Conservation (phyloP, 2,113 vertebrate species). For the Cyrtonyx montezumae region DNA sequence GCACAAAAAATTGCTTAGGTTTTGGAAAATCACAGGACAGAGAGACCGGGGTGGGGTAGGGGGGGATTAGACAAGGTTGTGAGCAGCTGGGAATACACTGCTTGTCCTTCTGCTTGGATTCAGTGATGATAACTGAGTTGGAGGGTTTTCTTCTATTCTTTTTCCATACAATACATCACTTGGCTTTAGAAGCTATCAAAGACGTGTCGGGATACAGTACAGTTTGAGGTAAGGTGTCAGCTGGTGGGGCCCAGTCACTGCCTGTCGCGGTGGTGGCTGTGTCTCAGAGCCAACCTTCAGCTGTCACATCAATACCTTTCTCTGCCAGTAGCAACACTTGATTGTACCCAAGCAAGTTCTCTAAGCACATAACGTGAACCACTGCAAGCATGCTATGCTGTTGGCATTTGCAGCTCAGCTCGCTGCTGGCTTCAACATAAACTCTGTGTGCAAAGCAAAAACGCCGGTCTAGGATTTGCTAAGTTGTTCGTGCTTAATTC, state of each 20-base stretch:
- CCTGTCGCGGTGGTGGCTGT: rapidly evolving
- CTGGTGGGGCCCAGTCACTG: too few relatives aligned
- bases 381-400: too few relatives aligned
- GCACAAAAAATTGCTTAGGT: neutral
- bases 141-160: too few relatives aligned
- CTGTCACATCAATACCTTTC: neutral
- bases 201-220: neutral
- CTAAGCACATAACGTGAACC: neutral
- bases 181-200: neutral
- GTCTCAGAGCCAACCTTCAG: neutral
- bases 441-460: neutral
- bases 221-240: too few relatives aligned
- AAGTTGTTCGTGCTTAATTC: neutral
- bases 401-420: neutral
- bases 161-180: neutral
- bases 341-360: neutral
- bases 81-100: neutral
- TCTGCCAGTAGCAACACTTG: neutral
- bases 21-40: neutral
- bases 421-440: rapidly evolving
- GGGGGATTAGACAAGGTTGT: neutral
- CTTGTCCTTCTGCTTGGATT: neutral
- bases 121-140: neutral
- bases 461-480: neutral
- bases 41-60: neutral